Conservation (phyloP, 2,888 invertebrate species). For the Sabatieria punctata region DNA sequence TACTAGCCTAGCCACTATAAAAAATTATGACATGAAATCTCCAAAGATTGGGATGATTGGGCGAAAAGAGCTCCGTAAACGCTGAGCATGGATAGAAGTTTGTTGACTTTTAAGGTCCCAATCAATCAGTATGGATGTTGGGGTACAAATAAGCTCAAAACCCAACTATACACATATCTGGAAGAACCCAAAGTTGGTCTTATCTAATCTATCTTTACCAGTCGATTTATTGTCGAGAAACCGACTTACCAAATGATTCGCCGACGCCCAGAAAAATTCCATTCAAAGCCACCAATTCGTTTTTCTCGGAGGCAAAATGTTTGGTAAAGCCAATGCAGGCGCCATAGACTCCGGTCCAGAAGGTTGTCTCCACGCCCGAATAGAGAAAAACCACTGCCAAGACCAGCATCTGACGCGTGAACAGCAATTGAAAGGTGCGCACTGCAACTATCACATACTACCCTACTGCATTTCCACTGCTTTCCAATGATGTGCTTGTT, state of each 20-base stretch:
- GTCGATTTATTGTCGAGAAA: not conserved
- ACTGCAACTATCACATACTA: conserved; percentile 19
- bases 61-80: too few species aligned
- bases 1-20: too few species aligned
- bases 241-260: conserved; percentile 61
- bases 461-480: too few species aligned
- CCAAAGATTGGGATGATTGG: too few species aligned
- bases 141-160: too few species aligned
- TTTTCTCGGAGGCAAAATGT: conserved; percentile 50
- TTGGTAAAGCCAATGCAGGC: conserved; percentile 71
- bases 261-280: conserved; percentile 87
- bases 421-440: conserved; percentile 56
- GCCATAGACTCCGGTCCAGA: conserved; percentile 90
- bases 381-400: conserved; percentile 71
- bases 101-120: too few species aligned
- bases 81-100: too few species aligned
- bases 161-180: not conserved
- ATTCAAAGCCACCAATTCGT: conserved; percentile 71
- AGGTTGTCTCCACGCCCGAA: conserved; percentile 77
- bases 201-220: too few species aligned
- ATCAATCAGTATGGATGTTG: too few species aligned
- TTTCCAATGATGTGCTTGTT: too few species aligned
- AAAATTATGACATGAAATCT: too few species aligned
- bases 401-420: conserved; percentile 64
- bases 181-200: not conserved